Conservation (phyloP, 2,888 invertebrate species). For the Xestia c-nigrum region DNA sequence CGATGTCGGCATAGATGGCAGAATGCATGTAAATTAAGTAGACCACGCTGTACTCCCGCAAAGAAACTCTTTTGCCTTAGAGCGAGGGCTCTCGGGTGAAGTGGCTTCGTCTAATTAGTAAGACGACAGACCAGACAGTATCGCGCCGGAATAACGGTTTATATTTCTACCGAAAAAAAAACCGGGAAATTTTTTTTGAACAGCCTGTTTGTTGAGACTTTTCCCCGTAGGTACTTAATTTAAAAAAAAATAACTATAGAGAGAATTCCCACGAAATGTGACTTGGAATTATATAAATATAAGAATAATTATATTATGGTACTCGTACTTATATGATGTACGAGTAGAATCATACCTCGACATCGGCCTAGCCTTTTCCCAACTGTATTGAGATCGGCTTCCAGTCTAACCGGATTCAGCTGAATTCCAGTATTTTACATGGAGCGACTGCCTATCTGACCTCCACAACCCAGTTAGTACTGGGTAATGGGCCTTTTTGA, state of each 20-base stretch:
- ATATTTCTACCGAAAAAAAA: constrained; percentile 31
- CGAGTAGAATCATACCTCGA: too few species aligned
- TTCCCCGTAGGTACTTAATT: background rate
- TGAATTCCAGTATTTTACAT: too few species aligned
- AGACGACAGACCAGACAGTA: constrained; percentile 58
- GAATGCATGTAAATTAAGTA: constrained; percentile 72
- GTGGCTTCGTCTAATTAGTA: constrained; percentile 76
- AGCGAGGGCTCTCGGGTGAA: constrained; percentile 71
- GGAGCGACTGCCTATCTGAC: too few species aligned
- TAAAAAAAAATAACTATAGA: background rate
- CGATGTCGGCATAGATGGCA: constrained; percentile 43
- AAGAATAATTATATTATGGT: too few species aligned
- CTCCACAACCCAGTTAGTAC: too few species aligned
- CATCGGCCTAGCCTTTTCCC: too few species aligned
- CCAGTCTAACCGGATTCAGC: too few species aligned
- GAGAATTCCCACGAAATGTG: background rate
- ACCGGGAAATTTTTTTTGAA: constrained; percentile 21
- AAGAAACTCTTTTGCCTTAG: constrained; percentile 71
- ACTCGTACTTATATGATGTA: too few species aligned
- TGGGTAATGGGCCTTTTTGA: too few species aligned
- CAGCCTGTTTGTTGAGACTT: constrained; percentile 6
- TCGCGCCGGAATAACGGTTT: constrained; percentile 42
- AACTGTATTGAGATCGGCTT: too few species aligned
- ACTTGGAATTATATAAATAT: background rate
- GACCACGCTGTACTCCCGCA: constrained; percentile 65